Evolutionary conservation across 2,888 invertebrate genomes (phyloP).

Genomic region (Drosophila lutescens): DNA sequence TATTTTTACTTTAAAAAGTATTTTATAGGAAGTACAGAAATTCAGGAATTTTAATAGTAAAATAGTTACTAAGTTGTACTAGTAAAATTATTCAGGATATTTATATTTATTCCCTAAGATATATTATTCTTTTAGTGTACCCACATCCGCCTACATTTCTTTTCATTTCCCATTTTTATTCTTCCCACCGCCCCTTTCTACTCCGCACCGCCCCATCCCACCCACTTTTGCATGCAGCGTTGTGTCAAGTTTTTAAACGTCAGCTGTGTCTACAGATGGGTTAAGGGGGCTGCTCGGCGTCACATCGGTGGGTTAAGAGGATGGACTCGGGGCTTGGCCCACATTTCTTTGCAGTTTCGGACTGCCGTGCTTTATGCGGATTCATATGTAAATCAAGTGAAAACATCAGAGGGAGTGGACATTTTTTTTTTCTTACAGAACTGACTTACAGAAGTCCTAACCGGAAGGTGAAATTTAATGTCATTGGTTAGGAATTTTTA

Average conservation of each 20-base stretch:
- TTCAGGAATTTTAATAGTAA: no score
- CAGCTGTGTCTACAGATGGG: conserved; percentile 45
- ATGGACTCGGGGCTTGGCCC: conserved; percentile 43
- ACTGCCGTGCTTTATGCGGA: conserved; percentile 58
- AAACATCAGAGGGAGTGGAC: conserved; percentile 39
- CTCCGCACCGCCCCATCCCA: neutral
- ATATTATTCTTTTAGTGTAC: conserved; percentile 15
- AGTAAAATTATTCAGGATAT: no score
- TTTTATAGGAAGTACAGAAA: no score
- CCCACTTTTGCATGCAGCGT: conserved; percentile 43
- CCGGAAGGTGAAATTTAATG: conserved; percentile 19
- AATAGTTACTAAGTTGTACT: no score
- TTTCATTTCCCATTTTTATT: conserved; percentile 43
- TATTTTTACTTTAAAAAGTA: no score
- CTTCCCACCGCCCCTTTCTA: conserved; percentile 1
- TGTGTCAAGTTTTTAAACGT: conserved; percentile 69
- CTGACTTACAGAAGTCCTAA: conserved; percentile 12
- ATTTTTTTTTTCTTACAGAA: conserved; percentile 4
- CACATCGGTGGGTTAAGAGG: conserved; percentile 19
- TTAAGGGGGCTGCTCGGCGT: neutral
- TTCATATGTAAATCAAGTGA: conserved; percentile 66
- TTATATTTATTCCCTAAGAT: no score
- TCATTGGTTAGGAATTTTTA: neutral
- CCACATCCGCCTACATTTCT: conserved; percentile 59
- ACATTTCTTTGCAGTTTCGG: conserved; percentile 57